phyloP scores from a whole-genome alignment of 2,888 invertebrate genomes.

The Pristionchus exspectatus region DNA sequence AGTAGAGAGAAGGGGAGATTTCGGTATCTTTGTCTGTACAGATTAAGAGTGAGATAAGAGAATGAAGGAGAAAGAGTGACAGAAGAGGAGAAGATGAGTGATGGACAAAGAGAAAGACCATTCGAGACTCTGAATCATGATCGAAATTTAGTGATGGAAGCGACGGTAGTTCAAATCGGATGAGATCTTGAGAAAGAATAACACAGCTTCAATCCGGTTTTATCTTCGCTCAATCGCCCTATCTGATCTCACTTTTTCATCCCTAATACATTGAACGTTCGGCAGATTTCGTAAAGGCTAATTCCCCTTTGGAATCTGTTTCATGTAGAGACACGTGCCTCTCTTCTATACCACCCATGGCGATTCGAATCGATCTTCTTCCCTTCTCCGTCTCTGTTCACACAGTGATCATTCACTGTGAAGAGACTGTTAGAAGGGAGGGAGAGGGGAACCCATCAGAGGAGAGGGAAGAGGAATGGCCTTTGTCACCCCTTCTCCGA shows the following conservation, averaged over 20 bases:
- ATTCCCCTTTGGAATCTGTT: not conserved
- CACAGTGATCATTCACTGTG: constrained; percentile 27
- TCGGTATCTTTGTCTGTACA: constrained; percentile 23
- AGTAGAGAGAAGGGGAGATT: constrained; percentile 5
- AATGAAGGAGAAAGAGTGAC: not conserved
- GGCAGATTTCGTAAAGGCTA: not conserved
- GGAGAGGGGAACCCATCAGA: not conserved
- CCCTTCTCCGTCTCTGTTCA: constrained; percentile 31
- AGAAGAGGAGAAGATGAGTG: constrained; percentile 28
- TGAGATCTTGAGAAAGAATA: constrained; percentile 4
- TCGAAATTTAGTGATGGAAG: not conserved
- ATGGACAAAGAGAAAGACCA: constrained; percentile 9
- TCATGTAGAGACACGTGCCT: not conserved
- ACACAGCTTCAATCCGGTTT: constrained; percentile 11
- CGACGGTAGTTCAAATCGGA: not conserved
- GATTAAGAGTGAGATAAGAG: constrained; percentile 28
- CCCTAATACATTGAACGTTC: not conserved
- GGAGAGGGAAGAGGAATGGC: constrained; percentile 1
- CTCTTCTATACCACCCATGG: constrained; percentile 4
- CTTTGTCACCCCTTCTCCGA: constrained; percentile 4
- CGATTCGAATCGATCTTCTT: constrained; percentile 24
- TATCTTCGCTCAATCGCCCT: constrained; percentile 2
- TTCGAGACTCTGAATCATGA: not conserved
- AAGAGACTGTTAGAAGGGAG: constrained; percentile 26
- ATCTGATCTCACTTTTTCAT: not conserved